Conservation (phyloP, 1,140 invertebrate genomes). For the Drosophila nigromelanica region DNA sequence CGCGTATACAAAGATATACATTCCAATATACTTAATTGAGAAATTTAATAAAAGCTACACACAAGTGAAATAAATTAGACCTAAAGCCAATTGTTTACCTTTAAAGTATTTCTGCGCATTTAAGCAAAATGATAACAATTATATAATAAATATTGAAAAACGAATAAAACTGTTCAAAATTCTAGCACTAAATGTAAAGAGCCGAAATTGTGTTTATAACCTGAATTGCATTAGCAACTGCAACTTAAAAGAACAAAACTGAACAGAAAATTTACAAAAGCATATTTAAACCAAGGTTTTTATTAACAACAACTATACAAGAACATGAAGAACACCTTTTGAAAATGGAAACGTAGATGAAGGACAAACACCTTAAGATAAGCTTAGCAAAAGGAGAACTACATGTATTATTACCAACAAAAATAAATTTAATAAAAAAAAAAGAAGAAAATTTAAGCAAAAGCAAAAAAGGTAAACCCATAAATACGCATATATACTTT, state of each 20-base stretch:
- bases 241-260: conserved; percentile 27
- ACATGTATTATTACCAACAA: conserved; percentile 53
- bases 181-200: conserved; percentile 41
- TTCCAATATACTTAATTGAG: conserved; percentile 60
- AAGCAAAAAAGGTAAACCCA: conserved; percentile 11
- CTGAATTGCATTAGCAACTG: conserved; percentile 5
- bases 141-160: conserved; percentile 27
- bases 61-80: conserved; percentile 37
- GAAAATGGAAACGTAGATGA: conserved; percentile 30
- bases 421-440: conserved; percentile 9
- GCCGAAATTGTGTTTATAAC: conserved; percentile 34
- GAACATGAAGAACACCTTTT: conserved; percentile 17
- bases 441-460: neutral
- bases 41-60: conserved; percentile 46
- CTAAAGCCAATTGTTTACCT: conserved; percentile 71
- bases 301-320: conserved; percentile 27
- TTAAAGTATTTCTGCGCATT: conserved; percentile 81
- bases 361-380: conserved; percentile 60
- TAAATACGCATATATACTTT: conserved; percentile 59
- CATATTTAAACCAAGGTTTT: conserved; percentile 49
- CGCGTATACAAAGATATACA: conserved; percentile 41
- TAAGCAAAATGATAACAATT: conserved; percentile 66
- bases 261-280: conserved; percentile 35
- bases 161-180: conserved; percentile 47
- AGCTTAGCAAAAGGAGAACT: conserved; percentile 61